phyloP scores from a whole-genome alignment of 2,888 invertebrate genomes.

The Epicampocera succincta region DNA sequence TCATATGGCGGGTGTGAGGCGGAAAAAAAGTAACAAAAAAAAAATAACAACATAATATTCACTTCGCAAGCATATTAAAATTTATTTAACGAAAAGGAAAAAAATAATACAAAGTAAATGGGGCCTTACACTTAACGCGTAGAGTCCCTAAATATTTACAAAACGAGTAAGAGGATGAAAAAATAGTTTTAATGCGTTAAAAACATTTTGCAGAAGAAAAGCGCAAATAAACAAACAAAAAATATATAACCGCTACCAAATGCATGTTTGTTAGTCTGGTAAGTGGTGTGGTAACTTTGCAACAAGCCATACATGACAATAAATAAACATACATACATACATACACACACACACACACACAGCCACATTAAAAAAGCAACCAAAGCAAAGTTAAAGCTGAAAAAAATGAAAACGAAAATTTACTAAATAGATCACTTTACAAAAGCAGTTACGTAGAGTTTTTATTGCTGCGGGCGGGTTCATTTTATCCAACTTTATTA shows the following conservation, averaged over 20 bases:
- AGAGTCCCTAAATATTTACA: slow-evolving; percentile 52
- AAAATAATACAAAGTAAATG: slow-evolving; percentile 46
- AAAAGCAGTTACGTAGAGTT: slow-evolving; percentile 40
- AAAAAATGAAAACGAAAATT: slow-evolving; percentile 21
- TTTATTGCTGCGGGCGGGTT: slow-evolving; percentile 21
- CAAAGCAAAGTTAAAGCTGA: slow-evolving; percentile 16
- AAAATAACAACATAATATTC: slow-evolving; percentile 7
- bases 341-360: slow-evolving; percentile 12
- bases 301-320: background rate
- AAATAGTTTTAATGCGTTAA: slow-evolving; percentile 61
- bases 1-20: slow-evolving; percentile 43
- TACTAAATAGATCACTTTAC: slow-evolving; percentile 29
- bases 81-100: slow-evolving; percentile 45
- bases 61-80: slow-evolving; percentile 44
- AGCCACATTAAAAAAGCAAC: slow-evolving; percentile 6
- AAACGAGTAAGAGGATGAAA: slow-evolving; percentile 21
- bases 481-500: slow-evolving; percentile 3
- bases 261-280: slow-evolving; percentile 32
- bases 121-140: slow-evolving; percentile 60
- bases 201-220: slow-evolving; percentile 41
- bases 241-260: slow-evolving; percentile 35
- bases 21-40: slow-evolving; percentile 10
- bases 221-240: slow-evolving; percentile 31
- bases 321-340: background rate
- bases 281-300: slow-evolving; percentile 16